phyloP scores from a whole-genome alignment of 1,140 invertebrate genomes.

The Chelonus insularis region DNA sequence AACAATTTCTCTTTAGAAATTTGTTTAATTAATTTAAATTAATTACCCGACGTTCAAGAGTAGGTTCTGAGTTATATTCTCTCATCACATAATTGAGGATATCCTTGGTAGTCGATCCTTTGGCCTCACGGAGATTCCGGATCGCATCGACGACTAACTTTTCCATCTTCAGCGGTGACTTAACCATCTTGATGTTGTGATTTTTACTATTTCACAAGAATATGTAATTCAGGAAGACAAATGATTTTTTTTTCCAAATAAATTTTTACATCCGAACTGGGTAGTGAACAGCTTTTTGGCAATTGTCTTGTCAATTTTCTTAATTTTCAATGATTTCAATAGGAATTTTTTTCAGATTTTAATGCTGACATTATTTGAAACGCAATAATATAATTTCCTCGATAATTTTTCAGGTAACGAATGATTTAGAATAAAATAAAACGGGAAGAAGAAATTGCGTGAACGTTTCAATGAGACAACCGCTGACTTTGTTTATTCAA shows the following conservation, averaged over 20 bases:
- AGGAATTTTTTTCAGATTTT: neutral
- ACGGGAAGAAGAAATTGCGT: neutral
- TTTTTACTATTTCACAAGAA: too few relatives aligned
- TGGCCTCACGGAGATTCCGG: conserved; percentile 44
- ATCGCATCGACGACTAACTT: conserved; percentile 48
- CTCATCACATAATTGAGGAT: conserved; percentile 52
- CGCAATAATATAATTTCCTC: conserved; percentile 6
- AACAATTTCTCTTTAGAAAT: too few relatives aligned
- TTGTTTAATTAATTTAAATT: conserved; percentile 6
- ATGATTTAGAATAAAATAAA: conserved; percentile 23
- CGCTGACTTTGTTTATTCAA: conserved; percentile 23
- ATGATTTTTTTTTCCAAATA: neutral
- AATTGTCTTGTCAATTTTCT: too few relatives aligned
- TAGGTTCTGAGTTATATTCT: conserved; percentile 40
- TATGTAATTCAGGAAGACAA: too few relatives aligned
- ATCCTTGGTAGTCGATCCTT: conserved; percentile 50
- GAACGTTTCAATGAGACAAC: conserved; percentile 7
- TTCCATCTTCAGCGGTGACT: conserved; percentile 44
- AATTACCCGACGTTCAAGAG: conserved; percentile 44
- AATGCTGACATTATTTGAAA: neutral
- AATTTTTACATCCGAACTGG: neutral
- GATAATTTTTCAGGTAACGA: neutral
- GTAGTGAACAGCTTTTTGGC: neutral
- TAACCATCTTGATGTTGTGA: conserved; percentile 37
- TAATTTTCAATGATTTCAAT: neutral